Evolutionary conservation across 2,797 vertebrate genomes (phyloP), one percentile per base, ranked within the genome.

Genomic region (Sebastes oblongus): DNA sequence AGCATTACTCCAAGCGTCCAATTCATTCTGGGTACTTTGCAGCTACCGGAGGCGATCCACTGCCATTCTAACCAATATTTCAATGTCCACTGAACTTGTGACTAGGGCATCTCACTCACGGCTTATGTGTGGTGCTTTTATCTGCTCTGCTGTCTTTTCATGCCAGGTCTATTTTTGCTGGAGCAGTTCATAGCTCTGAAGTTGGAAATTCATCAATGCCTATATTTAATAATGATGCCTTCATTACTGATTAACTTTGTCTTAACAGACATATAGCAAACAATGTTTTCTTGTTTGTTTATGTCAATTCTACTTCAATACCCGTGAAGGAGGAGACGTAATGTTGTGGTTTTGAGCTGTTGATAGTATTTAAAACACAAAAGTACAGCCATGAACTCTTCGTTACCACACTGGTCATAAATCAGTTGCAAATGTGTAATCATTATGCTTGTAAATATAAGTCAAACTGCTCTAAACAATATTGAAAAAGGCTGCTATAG

Each of bases 71-170:
- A 73, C 58, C 39, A 13, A n/a, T 52, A 36, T 22, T 30, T 64
- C 27, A 74, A 29, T 36, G 65, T 75, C 68, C 2, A 16, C 39
- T 66, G 42, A 2, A 30, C 36, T 64, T 4, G 3, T 4, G 62
- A 55, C 22, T 3, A 13, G 34, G 42, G 18, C 18, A 25, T 62
- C 20, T 66, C 42, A 24, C 73, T 68, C 12, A 4, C 6, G 12
- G 62, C 69, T 71, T 70, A 64, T 71, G 54, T 67, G 52, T 42
- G 70, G 24, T 58, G 59, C 30, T 54, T 58, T 54, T 71, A 58
- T 76, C 34, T 58, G 14, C 74, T n/a, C n/a, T 13, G 34, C 42
- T 60, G 20, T 72, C 52, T 67, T 73, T 72, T 29, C 56, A 29
- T 4, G 20, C 68, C 27, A 58, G 25, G 27, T 59, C 39, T 55